These are phyloP conservation scores for Sternarchorhynchus goeldii DNA, from an alignment of 2,797 vertebrate species.

Conservation along the genomic window DNA sequence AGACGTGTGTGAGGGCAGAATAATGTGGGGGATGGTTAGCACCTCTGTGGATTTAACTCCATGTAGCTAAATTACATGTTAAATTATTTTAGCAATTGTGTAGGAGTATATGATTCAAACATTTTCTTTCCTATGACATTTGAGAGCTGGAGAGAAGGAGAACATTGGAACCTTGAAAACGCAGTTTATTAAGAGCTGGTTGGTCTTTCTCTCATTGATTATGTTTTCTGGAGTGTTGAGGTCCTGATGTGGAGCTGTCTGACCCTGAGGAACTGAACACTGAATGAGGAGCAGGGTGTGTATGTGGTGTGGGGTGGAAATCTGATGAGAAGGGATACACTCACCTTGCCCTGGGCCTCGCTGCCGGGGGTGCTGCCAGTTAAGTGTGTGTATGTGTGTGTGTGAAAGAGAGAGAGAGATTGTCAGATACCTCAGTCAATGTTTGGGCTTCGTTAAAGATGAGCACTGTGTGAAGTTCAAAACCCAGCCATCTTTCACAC, in stretches of 20 bases:
- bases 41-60: slow-evolving; percentile 5
- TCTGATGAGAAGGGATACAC: slow-evolving; percentile 49
- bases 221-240: slow-evolving; percentile 19
- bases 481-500: slow-evolving; percentile 17
- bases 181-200: slow-evolving; percentile 26
- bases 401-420: neutral
- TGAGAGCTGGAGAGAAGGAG: neutral
- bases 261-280: slow-evolving; percentile 48
- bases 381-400: slow-evolving; percentile 2
- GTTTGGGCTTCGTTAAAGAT: slow-evolving; percentile 48
- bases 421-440: slow-evolving; percentile 48
- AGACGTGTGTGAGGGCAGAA: slow-evolving; percentile 12
- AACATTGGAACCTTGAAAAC: neutral
- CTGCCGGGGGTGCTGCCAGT: slow-evolving; percentile 31
- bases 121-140: neutral
- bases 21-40: slow-evolving; percentile 30
- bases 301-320: slow-evolving; percentile 42
- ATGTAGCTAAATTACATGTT: slow-evolving; percentile 3
- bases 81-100: slow-evolving; percentile 14
- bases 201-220: slow-evolving; percentile 35
- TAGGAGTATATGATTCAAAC: neutral
- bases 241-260: slow-evolving; percentile 32
- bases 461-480: slow-evolving; percentile 38
- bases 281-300: slow-evolving; percentile 41
- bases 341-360: slow-evolving; percentile 57